Base-by-base conservation (phyloP, 2,797 vertebrate species). In the Epinephelus awoara region DNA sequence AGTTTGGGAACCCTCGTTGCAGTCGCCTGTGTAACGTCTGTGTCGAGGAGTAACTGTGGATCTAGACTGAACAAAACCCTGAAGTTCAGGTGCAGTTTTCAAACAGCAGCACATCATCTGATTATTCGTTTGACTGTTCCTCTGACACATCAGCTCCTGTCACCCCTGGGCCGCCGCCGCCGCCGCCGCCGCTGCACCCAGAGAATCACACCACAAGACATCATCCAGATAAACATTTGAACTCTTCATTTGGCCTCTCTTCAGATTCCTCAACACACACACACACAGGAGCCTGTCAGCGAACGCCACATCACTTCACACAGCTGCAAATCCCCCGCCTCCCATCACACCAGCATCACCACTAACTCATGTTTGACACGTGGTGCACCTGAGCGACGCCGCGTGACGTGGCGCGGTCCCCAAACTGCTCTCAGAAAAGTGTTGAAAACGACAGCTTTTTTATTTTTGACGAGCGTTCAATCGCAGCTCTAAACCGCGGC, bases 221-320 rank as follows among this genome's bases (percentile, higher is more conserved):
- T 9, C 34, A 54, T 50, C 50, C 66, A 34, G 59, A 54, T 47
- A 29, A 77, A 64, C 77, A 27, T 51, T 11, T 78, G 27, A 83
- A 61, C 77, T 68, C 70, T 27, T 69, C 67, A 25, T 66, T 72
- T 64, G 73, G 69, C 70, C 70, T 65, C 25, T 3, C 51, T 68
- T 77, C 44, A 54, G 21, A 63, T 52, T 69, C 71, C 68, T 17
- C 23, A 54, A 34, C 47, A 13, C 68, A 27, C 47, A 11, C 68
- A 11, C 68, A 27, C 64, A 15, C 17, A 19, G 25, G 6, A 23
- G 70, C 63, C 63, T 77, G 73, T 77, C 73, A 70, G 71, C 0
- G 21, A 61, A 51, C 49, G 12, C 56, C 42, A 13, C 69, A 1
- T 77, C 68, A 47, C 59, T 67, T 11, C 55, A 54, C 67, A 6